Base-by-base conservation (phyloP, 1,140 invertebrate species). In the Listronotus bonariensis region DNA sequence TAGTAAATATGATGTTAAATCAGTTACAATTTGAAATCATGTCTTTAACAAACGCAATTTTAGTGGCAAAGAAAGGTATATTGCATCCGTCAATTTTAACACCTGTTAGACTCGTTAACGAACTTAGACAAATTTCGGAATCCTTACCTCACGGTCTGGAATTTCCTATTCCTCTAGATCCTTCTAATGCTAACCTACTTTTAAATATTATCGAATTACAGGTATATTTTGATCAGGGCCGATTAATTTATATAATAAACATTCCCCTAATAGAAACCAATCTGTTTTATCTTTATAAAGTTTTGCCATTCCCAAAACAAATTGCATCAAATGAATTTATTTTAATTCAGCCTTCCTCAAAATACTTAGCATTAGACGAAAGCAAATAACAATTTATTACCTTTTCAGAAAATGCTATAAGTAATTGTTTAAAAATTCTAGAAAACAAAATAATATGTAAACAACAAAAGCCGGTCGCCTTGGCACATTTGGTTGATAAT, bases 311-410 rank as follows among this genome's bases (percentile, higher is more conserved):
- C 18, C 18, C 45, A 48, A 48, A 48, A 20, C 12, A 18, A 48
- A 3, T 48, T 18, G 11, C 45, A 6, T 6, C 12, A 20, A 48
- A 48, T 11, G 17, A 48, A 48, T 48, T 48, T 48, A 26, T 48
- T 20, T 46, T 48, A 26, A 48, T 48, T 26, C 45, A 48, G 18
- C 45, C 45, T 18, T 17, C 45, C 10, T 6, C 45, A 48, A 48
- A 18, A 6, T 48, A 48, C 18, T 17, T 48, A 20, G 45, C 45
- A 6, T 18, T 48, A 6, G 45, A 48, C 18, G 15, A 48, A 48
- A 48, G 17, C 7, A 48, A 48, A 20, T 17, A 48, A 48, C 45
- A 48, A 12, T 48, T 48, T 48, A 20, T 48, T 18, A 48, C 45
- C 6, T 48, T 6, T 26, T 48, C 9, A 18, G 17, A 48, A 20